These are phyloP conservation scores for Hypothenemus hampei DNA, from an alignment of 1,140 invertebrate genomes.

Conservation along the genomic window DNA sequence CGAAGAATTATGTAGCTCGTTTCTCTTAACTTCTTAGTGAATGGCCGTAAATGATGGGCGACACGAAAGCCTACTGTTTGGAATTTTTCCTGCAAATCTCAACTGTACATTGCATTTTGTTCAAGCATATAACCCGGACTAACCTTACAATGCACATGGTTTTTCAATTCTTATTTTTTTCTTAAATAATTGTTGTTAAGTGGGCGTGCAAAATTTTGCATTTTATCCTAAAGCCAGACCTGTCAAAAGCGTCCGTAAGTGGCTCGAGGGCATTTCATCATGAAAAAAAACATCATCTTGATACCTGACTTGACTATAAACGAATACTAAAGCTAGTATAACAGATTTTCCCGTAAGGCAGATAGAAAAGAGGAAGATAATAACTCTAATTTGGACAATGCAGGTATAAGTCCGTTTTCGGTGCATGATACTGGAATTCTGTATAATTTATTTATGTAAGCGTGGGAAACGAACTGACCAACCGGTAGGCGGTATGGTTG, in stretches of 20 bases:
- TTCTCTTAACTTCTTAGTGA: too few species aligned
- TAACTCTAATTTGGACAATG: constrained; percentile 25
- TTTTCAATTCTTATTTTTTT: too few species aligned
- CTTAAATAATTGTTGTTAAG: neutral
- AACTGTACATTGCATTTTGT: too few species aligned
- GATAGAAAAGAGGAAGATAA: constrained; percentile 22
- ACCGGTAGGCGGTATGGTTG: constrained; percentile 3
- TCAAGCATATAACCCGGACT: too few species aligned
- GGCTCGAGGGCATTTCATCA: neutral
- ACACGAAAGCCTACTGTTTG: too few species aligned
- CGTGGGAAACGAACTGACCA: constrained; percentile 18
- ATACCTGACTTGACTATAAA: constrained; percentile 18
- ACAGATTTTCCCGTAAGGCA: constrained; percentile 23
- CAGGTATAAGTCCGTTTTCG: constrained; percentile 23
- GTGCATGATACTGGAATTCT: constrained; percentile 20
- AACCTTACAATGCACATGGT: too few species aligned
- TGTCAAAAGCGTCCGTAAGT: constrained; percentile 4
- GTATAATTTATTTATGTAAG: constrained; percentile 23
- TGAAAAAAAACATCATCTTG: constrained; percentile 17
- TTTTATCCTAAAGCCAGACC: constrained; percentile 10
- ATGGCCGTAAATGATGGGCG: too few species aligned
- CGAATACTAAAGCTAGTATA: constrained; percentile 15
- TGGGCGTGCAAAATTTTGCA: constrained; percentile 6
- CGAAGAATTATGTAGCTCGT: too few species aligned
- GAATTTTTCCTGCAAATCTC: too few species aligned